Base-by-base conservation (phyloP, 2,113 vertebrate genomes). In the Narcine bancroftii region DNA sequence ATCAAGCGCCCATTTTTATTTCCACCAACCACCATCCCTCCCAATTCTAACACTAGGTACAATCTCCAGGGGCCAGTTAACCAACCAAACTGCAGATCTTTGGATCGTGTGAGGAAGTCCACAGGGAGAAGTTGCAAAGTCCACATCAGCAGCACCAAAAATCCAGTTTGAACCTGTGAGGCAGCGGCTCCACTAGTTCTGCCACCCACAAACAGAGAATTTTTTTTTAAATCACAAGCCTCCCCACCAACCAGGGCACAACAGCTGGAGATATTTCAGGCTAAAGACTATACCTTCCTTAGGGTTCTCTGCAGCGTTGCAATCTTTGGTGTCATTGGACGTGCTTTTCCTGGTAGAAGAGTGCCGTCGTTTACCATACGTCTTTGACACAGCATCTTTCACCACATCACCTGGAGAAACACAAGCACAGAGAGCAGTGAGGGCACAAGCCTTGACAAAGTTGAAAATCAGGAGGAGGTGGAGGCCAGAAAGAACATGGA, bases 301-400 rank as follows among this genome's bases (percentile, higher is more conserved):
- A 0, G 65, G 65, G 45, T 69, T 69, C 42, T 91, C 89, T 26
- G 63, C 66, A 3, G 42, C 60, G 5, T 6, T 42, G 65, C 63
- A 45, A 3, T 91, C 89, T 91, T 91, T 71, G 65, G 21, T 47
- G 39, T 91, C 89, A 69, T 39, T 71, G 6, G 60, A 91, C 29
- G 39, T 91, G 39, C 65, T 91, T 71, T 69, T 91, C 89, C 89
- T 91, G 89, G 63, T 42, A 45, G 36, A 42, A 45, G 71, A 4
- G 42, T 91, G 89, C 21, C 89, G 65, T 0, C 89, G 89, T 91
- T 91, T 91, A 33, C 89, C 89, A 47, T 91, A 91, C 13, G 47
- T 69, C 65, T 91, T 91, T 15, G 89, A 69, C 63, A 91, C 42
- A 1, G 89, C 89, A 69, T 91, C 89, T 47, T 91, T 91, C 42